Conservation (phyloP, 2,113 vertebrate species). For the Sialia sialis region DNA sequence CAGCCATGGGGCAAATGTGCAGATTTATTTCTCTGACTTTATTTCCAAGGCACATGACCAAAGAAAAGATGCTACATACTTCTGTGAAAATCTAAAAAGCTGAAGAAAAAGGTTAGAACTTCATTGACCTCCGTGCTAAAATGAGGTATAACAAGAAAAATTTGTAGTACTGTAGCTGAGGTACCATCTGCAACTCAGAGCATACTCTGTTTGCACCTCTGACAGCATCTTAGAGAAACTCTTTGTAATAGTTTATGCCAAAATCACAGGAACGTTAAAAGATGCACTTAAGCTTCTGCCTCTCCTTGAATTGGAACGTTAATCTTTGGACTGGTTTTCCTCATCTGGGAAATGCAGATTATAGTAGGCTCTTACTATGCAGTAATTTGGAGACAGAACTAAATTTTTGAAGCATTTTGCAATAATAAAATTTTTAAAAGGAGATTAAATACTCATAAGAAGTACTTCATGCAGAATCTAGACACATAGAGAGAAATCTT, state of each 20-base stretch:
- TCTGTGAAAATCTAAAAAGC: background rate
- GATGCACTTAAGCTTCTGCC: fast-evolving
- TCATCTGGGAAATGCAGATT: background rate
- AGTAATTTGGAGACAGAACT: background rate
- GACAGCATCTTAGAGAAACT: background rate
- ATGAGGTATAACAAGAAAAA: background rate
- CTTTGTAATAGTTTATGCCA: background rate
- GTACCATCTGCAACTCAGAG: background rate
- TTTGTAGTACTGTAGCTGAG: background rate
- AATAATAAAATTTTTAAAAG: background rate
- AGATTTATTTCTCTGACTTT: background rate
- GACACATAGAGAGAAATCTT: background rate
- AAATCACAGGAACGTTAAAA: background rate
- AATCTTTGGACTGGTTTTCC: background rate
- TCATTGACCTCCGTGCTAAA: background rate
- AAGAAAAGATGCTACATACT: background rate
- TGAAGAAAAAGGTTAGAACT: background rate
- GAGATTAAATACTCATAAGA: background rate
- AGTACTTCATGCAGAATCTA: background rate
- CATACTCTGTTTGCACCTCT: background rate
- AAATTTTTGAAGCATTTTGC: background rate
- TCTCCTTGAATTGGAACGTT: background rate
- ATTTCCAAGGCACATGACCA: background rate
- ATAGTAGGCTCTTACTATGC: background rate
- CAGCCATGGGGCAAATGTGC: background rate